These are phyloP conservation scores for Drosophila funebris DNA, from an alignment of 1,140 invertebrate species.

Conservation along the genomic window DNA sequence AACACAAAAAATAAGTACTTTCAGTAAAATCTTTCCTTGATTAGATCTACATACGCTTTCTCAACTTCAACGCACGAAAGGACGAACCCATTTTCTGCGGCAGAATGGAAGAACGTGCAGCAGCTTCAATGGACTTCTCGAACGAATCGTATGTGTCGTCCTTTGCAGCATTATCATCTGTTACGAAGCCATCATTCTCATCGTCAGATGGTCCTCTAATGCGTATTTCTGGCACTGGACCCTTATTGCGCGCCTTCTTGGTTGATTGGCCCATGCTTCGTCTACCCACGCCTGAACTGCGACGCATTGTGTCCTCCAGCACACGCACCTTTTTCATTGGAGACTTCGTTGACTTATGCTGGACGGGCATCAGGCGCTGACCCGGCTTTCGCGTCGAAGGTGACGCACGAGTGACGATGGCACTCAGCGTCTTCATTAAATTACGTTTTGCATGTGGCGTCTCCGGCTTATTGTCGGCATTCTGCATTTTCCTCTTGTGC, in stretches of 20 bases:
- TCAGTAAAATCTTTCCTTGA: neutral
- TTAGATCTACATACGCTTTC: neutral
- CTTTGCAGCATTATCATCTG: conserved; percentile 36
- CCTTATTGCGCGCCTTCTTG: conserved; percentile 1
- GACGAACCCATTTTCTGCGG: conserved; percentile 15
- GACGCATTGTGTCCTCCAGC: conserved; percentile 60
- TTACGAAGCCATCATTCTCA: conserved; percentile 22
- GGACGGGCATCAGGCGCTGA: conserved; percentile 2
- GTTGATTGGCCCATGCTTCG: conserved; percentile 41
- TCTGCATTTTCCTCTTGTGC: conserved; percentile 53
- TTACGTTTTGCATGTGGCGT: conserved; percentile 65
- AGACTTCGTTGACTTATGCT: conserved; percentile 42
- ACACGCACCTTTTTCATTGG: conserved; percentile 62
- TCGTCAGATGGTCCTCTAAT: conserved; percentile 17
- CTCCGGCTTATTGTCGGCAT: neutral
- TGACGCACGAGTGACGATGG: neutral
- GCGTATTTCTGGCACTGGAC: neutral
- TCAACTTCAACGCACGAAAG: neutral
- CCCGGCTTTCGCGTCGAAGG: conserved; percentile 10
- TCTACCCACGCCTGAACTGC: conserved; percentile 58
- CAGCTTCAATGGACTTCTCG: conserved; percentile 58
- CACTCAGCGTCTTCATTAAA: conserved; percentile 44
- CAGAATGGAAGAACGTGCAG: conserved; percentile 63
- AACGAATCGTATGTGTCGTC: conserved; percentile 53
- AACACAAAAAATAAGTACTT: neutral